Base-by-base conservation (phyloP, 2,888 invertebrate species). In the Sussaba pulchella region DNA sequence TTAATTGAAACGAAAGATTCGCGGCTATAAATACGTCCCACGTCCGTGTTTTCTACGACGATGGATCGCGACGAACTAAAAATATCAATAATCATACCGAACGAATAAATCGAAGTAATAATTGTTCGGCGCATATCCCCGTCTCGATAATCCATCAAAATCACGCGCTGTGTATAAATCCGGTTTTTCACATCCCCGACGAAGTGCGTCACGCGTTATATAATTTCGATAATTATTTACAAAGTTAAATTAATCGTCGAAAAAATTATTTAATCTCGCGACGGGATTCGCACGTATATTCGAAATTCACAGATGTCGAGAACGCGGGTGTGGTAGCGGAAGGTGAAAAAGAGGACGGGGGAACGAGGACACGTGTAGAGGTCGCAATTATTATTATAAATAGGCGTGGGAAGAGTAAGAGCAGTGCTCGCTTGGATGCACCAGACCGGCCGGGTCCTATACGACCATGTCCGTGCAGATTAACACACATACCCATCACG, bases 371-470 rank as follows among this genome's bases (percentile, higher is more conserved):
- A 57, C 31, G 57, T 41, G 61, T 61, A 21, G 19, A 19, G 41
- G 0, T 61, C 41, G 41, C 39, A 41, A 61, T 61, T 39, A 61
- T 41, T 61, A 61, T 61, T 39, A 41, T 69, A 69, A 52, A 69
- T 69, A 54, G 41, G 24, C 41, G 54, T 43, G 54, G 26, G 24
- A 54, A 14, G 17, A 24, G 5, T 43, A 52, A 52, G 52, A 41
- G 39, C 21, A 52, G 52, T 41, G 41, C 21, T 61, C 17, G 24
- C 39, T 10, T 17, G 39, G 47, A 52, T 63, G 63, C 39, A 72
- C 10, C 41, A 17, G 24, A 14, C 17, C 21, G 36, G 36, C 24
- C 21, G 8, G 39, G 19, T 14, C 39, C 39, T 17, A 8, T 31
- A 19, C 31, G 26, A 50, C 39, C 59, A 61, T 69, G 36, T 61